A percentile compares a stretch with the other conserved stretches of the same genome.
These are phyloP conservation scores for Cyclophora albipunctata DNA, from an alignment of 2,888 invertebrate species.

Conservation along the genomic window DNA sequence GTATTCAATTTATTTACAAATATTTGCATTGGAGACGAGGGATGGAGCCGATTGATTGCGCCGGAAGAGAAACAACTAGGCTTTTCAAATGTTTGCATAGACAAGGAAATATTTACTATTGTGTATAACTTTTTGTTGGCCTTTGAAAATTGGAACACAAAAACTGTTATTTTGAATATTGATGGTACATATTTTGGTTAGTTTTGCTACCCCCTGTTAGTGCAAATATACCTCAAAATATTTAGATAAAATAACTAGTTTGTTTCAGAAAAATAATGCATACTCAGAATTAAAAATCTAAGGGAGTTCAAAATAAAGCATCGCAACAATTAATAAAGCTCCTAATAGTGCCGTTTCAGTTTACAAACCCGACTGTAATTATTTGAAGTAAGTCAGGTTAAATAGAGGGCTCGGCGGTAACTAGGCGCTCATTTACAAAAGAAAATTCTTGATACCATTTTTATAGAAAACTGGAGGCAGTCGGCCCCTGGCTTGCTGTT, in stretches of 20 bases:
- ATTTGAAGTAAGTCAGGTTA: neutral
- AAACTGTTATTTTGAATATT: too few relatives aligned
- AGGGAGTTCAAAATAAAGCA: too few relatives aligned
- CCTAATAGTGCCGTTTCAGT: too few relatives aligned
- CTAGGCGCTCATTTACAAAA: slow-evolving; percentile 3
- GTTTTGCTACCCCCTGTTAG: too few relatives aligned
- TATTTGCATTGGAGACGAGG: slow-evolving; percentile 26
- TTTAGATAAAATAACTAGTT: too few relatives aligned
- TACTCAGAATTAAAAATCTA: too few relatives aligned
- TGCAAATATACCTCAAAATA: too few relatives aligned
- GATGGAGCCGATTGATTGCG: slow-evolving; percentile 27
- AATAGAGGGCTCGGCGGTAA: too few relatives aligned
- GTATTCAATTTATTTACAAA: slow-evolving; percentile 24
- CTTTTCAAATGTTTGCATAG: neutral
- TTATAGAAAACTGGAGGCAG: slow-evolving; percentile 16
- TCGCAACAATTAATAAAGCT: too few relatives aligned
- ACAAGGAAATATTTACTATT: too few relatives aligned
- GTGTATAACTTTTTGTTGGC: slow-evolving; percentile 10
- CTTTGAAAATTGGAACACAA: slow-evolving; percentile 2
- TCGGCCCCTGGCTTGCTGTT: slow-evolving; percentile 21
- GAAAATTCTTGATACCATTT: slow-evolving; percentile 14
- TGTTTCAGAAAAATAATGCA: too few relatives aligned
- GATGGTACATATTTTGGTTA: too few relatives aligned
- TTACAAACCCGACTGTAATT: neutral
- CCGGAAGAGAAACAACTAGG: slow-evolving; percentile 2